These are phyloP conservation scores for Drosophila cracens DNA, from an alignment of 2,888 invertebrate species.

Conservation along the genomic window DNA sequence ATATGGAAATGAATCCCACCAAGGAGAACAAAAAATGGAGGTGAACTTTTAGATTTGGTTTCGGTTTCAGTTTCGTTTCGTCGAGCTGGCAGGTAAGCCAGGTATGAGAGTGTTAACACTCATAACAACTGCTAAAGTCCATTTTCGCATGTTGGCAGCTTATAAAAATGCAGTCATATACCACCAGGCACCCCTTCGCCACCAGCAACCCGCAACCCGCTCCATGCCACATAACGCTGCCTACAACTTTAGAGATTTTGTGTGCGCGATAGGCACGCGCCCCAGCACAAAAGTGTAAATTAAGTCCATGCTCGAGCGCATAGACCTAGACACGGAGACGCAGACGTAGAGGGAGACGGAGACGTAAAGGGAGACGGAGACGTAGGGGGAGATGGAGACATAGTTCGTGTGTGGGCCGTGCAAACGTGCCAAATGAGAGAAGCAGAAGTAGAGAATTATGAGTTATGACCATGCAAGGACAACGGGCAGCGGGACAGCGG, in stretches of 20 bases:
- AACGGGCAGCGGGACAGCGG: constrained; percentile 26
- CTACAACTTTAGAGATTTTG: constrained; percentile 74
- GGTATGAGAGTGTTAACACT: constrained; percentile 80
- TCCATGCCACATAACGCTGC: neutral
- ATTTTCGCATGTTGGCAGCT: constrained; percentile 84
- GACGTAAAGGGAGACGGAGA: constrained; percentile 30
- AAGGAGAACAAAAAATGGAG: constrained; percentile 4
- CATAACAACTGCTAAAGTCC: constrained; percentile 81
- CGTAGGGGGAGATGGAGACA: neutral
- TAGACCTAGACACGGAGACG: constrained; percentile 47
- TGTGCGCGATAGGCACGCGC: constrained; percentile 80
- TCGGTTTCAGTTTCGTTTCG: constrained; percentile 51
- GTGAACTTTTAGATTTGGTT: constrained; percentile 45
- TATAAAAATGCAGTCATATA: constrained; percentile 79
- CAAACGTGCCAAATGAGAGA: constrained; percentile 12
- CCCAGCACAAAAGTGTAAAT: constrained; percentile 80
- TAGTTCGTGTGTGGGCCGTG: constrained; percentile 1
- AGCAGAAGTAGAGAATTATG: constrained; percentile 67
- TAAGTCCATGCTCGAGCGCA: constrained; percentile 67
- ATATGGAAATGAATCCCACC: neutral
- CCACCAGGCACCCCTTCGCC: constrained; percentile 39
- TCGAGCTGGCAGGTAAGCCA: constrained; percentile 40
- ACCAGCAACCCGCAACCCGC: neutral
- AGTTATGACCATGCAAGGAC: constrained; percentile 78
- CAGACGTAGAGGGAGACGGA: constrained; percentile 34